Evolutionary conservation across 2,888 invertebrate species (phyloP), one percentile per base, ranked within the genome.

Genomic region (Aplocera efformata): DNA sequence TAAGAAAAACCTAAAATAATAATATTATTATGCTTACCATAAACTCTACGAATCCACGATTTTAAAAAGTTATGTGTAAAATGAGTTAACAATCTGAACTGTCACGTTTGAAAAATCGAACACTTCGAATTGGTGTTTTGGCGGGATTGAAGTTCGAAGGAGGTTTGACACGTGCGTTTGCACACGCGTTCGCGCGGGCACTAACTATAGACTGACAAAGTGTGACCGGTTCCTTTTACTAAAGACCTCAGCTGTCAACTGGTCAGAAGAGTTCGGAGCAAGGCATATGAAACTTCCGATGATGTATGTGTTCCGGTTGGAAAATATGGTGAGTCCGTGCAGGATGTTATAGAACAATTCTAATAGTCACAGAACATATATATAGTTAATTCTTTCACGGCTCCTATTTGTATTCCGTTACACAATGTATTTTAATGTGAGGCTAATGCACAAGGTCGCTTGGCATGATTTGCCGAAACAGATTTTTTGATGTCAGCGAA

Each of bases 301-400:
- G 76, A 77, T 76, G 62, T 63, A 67, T 68, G 48, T 51, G 69
- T 75, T 79, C 80, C 80, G 83, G 74, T 71, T 77, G 64, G 65
- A 51, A 63, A 64, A 63, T 60, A 59, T 66, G 53, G 60, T 42
- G 37, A 22, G 32, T 46, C 33, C 28, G 39, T 32, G 39, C 22
- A 47, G 46, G 52, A 55, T 50, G 29, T 17, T 17, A 2, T 36
- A 35, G 46, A 48, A 46, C 57, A 53, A 44, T 58, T 50, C 45
- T 11, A 56, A 58, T 58, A 39, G 42, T 40, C 42, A 46, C 21
- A 30, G 40, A 36, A 49, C 5, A 3, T 17, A 17, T 17, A 5
- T 2, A 17, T 17, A 17, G 2, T 17, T 17, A 17, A 17, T 17
- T 17, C 13, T 3, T 3, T 17, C 13, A 17, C 13, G 9, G 33